Base-by-base conservation (phyloP, 2,888 invertebrate genomes). In the Tridacna crocea region DNA sequence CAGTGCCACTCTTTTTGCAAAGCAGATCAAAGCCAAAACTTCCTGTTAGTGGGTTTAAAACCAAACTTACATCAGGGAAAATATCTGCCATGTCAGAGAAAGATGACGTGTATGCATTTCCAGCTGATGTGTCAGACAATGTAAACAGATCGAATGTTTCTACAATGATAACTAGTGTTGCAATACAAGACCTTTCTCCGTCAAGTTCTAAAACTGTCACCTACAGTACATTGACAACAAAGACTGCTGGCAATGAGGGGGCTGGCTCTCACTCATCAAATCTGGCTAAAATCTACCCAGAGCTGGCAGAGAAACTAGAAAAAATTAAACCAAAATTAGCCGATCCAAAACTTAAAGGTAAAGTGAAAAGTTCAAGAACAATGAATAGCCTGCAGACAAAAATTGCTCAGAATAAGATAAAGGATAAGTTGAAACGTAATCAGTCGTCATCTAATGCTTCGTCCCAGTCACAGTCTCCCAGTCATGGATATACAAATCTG, bases 371-470 rank as follows among this genome's bases (percentile, higher is more conserved):
- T 82, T 94, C 94, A n/a, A 89, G 94, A 74, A 94, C 94, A 51
- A 93, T 94, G 93, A 94, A 94, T 84, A 92, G 93, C 79, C 87
- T 94, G 68, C 94, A 94, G 87, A 94, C 93, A 55, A 94, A 94
- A 90, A 94, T 94, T 84, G 94, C 94, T 80, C 94, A 94, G 85
- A 94, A 94, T 84, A 93, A 92, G 87, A 93, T 94, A 36, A 93
- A 94, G 82, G 94, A 94, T 85, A 94, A 94, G 80, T 86, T 93
- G 75, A 93, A 92, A 86, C 90, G 87, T 65, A 88, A 84, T 83
- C 87, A 89, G 61, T 85, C 88, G 60, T 84, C 88, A 26, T 83
- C 87, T 15, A 81, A 85, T 51, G 77, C 84, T 12, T 87, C 88
- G 48, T 89, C 88, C 13, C 89, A 89, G 74, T 89, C 89, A 11